Evolutionary conservation across 2,113 vertebrate genomes (phyloP).

Genomic region (Nothoprocta perdicaria): DNA sequence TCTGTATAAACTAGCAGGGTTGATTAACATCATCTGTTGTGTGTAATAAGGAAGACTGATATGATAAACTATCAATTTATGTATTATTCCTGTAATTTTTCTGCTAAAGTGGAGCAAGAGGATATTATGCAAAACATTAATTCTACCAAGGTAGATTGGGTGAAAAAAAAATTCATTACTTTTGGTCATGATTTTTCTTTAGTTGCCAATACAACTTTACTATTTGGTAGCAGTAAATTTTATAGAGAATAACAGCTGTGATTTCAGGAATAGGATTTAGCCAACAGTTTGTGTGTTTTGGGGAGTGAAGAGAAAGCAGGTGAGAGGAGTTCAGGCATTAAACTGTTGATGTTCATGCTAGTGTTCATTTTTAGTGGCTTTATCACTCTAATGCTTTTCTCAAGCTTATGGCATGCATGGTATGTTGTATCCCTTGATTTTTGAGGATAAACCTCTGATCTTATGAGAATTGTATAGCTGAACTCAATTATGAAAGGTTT

Average conservation of each 20-base stretch:
- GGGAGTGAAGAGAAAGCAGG: accelerated
- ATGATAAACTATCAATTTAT: background rate
- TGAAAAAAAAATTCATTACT: background rate
- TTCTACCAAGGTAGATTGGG: background rate
- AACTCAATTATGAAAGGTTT: background rate
- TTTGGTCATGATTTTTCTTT: background rate
- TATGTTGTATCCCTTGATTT: background rate
- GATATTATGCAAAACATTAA: background rate
- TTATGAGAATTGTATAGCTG: background rate
- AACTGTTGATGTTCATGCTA: background rate
- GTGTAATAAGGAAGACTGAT: background rate
- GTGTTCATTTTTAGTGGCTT: background rate
- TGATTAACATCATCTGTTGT: background rate
- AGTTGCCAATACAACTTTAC: background rate
- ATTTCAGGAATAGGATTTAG: background rate
- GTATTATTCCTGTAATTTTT: background rate
- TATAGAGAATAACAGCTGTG: background rate
- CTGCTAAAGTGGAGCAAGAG: background rate
- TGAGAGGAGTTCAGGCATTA: background rate
- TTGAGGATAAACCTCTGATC: background rate
- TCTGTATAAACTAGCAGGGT: background rate
- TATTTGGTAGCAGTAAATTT: background rate
- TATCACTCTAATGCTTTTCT: background rate
- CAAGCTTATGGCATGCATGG: background rate
- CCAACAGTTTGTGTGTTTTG: background rate